phyloP scores from a whole-genome alignment of 2,797 vertebrate species.

The Gambelia wislizenii region DNA sequence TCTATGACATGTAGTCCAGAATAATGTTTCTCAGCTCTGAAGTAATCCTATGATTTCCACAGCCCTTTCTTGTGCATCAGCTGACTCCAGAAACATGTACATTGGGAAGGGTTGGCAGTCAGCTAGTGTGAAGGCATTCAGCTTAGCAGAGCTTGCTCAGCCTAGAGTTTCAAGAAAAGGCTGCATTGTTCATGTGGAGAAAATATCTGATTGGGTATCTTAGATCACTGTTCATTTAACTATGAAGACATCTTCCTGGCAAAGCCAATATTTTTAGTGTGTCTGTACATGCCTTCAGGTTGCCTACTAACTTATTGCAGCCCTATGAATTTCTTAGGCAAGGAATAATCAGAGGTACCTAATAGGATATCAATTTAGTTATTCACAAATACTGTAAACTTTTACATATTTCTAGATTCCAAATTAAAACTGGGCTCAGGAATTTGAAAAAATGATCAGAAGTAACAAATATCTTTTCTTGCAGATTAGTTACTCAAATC shows the following conservation, averaged over 20 bases:
- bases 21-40: too few relatives aligned
- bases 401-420: not conserved
- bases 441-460: not conserved
- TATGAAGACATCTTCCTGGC: not conserved
- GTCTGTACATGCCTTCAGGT: too few relatives aligned
- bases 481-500: not conserved
- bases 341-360: too few relatives aligned
- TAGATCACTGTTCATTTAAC: not conserved
- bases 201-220: not conserved
- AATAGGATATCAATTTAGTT: not conserved
- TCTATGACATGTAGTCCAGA: too few relatives aligned
- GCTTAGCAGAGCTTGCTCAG: not conserved
- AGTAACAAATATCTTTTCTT: not conserved
- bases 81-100: not conserved
- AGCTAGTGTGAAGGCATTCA: not conserved
- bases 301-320: too few relatives aligned
- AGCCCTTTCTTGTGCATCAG: not conserved
- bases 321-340: too few relatives aligned
- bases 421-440: not conserved
- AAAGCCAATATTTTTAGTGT: not conserved
- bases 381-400: too few relatives aligned
- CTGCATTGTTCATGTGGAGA: not conserved
- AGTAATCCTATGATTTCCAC: not conserved
- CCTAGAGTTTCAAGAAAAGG: not conserved
- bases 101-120: constrained; percentile 13